Conservation (phyloP, 2,113 vertebrate genomes). For the Hemibagrus wyckioides region DNA sequence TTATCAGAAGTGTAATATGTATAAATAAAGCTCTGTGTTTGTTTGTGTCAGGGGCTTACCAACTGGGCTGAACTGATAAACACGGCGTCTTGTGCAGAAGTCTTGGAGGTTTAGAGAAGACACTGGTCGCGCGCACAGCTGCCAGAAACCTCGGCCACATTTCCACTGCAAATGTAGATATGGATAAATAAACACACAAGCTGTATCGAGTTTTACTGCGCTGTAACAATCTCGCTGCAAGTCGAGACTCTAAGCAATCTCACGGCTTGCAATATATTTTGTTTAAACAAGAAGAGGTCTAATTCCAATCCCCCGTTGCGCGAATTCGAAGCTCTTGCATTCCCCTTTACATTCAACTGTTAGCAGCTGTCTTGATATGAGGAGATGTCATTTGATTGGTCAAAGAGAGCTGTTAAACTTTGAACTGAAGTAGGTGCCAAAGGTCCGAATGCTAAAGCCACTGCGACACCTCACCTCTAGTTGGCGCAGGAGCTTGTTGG, state of each 20-base stretch:
- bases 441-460: not conserved
- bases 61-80: slow-evolving; percentile 35
- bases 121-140: slow-evolving; percentile 26
- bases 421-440: not conserved
- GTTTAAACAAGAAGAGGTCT: not conserved
- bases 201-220: not conserved
- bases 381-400: too few relatives aligned
- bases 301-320: not conserved
- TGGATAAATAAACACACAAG: not conserved
- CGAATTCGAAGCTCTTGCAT: not conserved
- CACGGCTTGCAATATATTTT: not conserved
- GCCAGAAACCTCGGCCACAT: slow-evolving; percentile 55
- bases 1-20: too few relatives aligned
- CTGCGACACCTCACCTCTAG: slow-evolving; percentile 6
- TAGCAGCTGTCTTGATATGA: not conserved
- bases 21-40: not conserved
- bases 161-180: not conserved
- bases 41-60: slow-evolving; percentile 56
- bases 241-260: not conserved
- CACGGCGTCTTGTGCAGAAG: slow-evolving; percentile 38
- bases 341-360: not conserved
- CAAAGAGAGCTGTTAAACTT: not conserved
- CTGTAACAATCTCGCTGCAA: not conserved
- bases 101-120: not conserved
- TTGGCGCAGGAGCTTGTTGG: not conserved